Evolutionary conservation across 1,140 invertebrate genomes (phyloP).

Genomic region (Aphaenogaster ashmeadi): DNA sequence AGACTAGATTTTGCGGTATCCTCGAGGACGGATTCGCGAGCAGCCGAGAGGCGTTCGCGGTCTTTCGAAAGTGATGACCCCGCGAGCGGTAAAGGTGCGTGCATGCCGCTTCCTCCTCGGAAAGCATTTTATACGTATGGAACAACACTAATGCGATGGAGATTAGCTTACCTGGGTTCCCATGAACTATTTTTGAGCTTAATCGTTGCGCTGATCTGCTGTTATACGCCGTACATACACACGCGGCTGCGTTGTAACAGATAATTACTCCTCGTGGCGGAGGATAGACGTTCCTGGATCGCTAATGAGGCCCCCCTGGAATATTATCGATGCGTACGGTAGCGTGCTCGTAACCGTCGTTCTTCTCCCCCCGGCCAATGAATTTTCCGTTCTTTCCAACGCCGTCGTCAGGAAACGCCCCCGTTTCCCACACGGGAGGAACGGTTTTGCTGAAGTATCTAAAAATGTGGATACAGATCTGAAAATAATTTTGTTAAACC

Average conservation of each 20-base stretch:
- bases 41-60: constrained; percentile 44
- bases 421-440: background rate
- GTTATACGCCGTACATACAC: constrained; percentile 70
- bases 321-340: constrained; percentile 76
- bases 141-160: constrained; percentile 80
- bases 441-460: too few species aligned
- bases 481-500: too few species aligned
- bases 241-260: constrained; percentile 70
- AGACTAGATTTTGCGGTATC: constrained; percentile 33
- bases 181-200: constrained; percentile 85
- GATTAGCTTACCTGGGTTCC: constrained; percentile 82
- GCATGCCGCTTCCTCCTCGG: constrained; percentile 73
- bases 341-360: constrained; percentile 67
- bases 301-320: constrained; percentile 77
- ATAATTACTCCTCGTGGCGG: constrained; percentile 71
- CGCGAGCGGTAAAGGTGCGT: constrained; percentile 69
- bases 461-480: too few species aligned
- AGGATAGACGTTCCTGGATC: constrained; percentile 76
- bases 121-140: constrained; percentile 76
- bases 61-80: constrained; percentile 77
- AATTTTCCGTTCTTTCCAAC: constrained; percentile 67
- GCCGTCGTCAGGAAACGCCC: background rate
- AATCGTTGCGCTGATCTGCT: constrained; percentile 84
- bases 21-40: constrained; percentile 8
- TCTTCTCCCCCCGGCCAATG: constrained; percentile 49